Evolutionary conservation across 2,113 vertebrate species (phyloP).

Genomic region (Turnix velox): DNA sequence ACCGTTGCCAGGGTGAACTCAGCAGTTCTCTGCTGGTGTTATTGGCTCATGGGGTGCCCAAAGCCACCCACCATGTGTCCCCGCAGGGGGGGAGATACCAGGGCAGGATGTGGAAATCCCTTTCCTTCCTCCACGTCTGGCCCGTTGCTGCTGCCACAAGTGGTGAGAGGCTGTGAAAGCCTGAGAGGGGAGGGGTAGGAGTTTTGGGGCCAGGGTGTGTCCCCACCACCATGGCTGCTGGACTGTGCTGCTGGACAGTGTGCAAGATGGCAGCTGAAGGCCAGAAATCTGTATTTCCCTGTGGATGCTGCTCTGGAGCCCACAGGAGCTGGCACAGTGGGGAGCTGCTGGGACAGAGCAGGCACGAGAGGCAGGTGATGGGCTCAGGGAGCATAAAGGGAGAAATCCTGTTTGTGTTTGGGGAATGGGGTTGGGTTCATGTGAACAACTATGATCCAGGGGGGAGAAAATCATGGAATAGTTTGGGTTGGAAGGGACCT

Average conservation of each 20-base stretch:
- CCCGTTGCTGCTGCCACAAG: fast-evolving
- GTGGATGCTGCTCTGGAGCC: not conserved
- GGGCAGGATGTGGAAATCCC: not conserved
- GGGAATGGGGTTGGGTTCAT: not conserved
- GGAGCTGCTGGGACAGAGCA: not conserved
- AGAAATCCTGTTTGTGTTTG: not conserved
- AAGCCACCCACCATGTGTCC: not conserved
- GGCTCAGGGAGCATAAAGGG: fast-evolving
- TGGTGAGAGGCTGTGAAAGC: fast-evolving
- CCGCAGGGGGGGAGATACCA: fast-evolving
- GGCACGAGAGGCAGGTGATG: fast-evolving
- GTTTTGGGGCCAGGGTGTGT: not conserved
- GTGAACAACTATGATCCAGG: fast-evolving
- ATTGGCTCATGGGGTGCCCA: not conserved
- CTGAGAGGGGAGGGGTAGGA: fast-evolving
- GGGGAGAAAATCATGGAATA: not conserved
- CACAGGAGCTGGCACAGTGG: fast-evolving
- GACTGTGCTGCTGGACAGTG: too few species aligned
- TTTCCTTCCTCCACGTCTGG: not conserved
- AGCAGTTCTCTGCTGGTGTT: fast-evolving
- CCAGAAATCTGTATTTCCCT: fast-evolving
- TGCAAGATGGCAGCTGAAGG: not conserved
- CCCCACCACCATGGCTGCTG: fast-evolving
- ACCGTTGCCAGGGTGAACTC: not conserved
- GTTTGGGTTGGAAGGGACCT: too few species aligned